Evolutionary conservation across 30 jellyfish, hydroid and myxozoan genomes (phyloP).

Genomic region (Hydractinia symbiolongicarpus): DNA sequence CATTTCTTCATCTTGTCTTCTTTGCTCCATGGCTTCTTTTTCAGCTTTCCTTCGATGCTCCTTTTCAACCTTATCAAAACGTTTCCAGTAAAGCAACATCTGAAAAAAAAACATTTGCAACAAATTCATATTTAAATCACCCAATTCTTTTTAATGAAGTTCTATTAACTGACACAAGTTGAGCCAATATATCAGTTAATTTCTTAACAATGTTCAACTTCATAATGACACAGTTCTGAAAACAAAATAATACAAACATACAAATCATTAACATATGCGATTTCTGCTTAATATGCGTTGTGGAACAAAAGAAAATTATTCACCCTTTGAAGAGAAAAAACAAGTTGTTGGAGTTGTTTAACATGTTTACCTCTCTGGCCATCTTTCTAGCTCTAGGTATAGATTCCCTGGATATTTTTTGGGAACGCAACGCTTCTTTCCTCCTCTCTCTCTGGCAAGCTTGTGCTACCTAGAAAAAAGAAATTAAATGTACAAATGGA

Average conservation of each 20-base stretch:
- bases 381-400: slow-evolving; percentile 81
- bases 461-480: slow-evolving; percentile 55
- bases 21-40: slow-evolving; percentile 92
- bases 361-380: slow-evolving; percentile 71
- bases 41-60: slow-evolving; percentile 96
- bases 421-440: slow-evolving; percentile 80
- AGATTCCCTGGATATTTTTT: slow-evolving; percentile 68
- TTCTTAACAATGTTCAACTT: too few species aligned
- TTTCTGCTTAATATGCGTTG: too few species aligned
- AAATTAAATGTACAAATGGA: neutral
- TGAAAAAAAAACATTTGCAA: neutral
- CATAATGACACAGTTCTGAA: too few species aligned
- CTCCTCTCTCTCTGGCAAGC: slow-evolving; percentile 77
- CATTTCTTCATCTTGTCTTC: slow-evolving; percentile 89
- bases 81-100: slow-evolving; percentile 90
- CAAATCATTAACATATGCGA: too few species aligned
- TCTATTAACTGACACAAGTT: neutral
- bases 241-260: too few species aligned
- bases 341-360: too few species aligned
- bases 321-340: too few species aligned
- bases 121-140: neutral
- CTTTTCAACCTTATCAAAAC: slow-evolving; percentile 84
- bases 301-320: too few species aligned
- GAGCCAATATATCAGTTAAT: neutral
- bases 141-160: neutral